Evolutionary conservation across 2,113 vertebrate genomes (phyloP), one percentile per base, ranked within the genome.

Genomic region (Ophiodon elongatus): DNA sequence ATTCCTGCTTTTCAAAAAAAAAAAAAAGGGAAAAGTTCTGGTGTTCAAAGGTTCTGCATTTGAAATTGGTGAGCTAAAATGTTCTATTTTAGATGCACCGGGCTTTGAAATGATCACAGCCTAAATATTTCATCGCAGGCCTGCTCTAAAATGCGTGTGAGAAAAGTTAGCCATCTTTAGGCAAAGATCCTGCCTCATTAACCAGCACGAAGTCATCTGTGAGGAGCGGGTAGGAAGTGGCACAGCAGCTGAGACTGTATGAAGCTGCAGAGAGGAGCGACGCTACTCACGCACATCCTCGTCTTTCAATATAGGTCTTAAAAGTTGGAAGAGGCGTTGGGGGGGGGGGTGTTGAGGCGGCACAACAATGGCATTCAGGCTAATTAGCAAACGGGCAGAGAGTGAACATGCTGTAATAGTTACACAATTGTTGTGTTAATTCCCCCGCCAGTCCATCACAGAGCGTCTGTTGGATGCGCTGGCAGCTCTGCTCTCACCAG

Each of bases 91-190:
- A 73, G 56, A 71, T 14, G 52, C 23, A 25, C 33, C 33, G 14
- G 54, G 47, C 73, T 83, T 63, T 74, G 45, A 82, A 75, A 78
- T 64, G 50, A 83, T 50, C 59, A 31, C 10, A 50, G 23, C 50
- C 31, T 88, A 81, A 84, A 87, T 91, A 79, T 83, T 85, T 84
- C 19, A 86, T 80, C 11, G 56, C 31, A 31, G 56, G 66, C n/a
- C 33, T 76, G 65, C 60, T 85, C 27, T 33, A 39, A 87, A 79
- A 79, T 68, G 60, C 2, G 15, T 47, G 47, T 60, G 71, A 78
- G 50, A 75, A 67, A 85, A 45, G 57, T 74, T 78, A 23, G 63
- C 59, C 33, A 33, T 21, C 31, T n/a, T n/a, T n/a, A n/a, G 31
- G 72, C 74, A 79, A 60, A 80, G 62, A 80, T 74, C 64, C 60